A percentile compares a stretch with the other conserved stretches of the same genome.
Conservation (phyloP, 64 coral and sea anemone genomes). For the Pocillopora damicornis region DNA sequence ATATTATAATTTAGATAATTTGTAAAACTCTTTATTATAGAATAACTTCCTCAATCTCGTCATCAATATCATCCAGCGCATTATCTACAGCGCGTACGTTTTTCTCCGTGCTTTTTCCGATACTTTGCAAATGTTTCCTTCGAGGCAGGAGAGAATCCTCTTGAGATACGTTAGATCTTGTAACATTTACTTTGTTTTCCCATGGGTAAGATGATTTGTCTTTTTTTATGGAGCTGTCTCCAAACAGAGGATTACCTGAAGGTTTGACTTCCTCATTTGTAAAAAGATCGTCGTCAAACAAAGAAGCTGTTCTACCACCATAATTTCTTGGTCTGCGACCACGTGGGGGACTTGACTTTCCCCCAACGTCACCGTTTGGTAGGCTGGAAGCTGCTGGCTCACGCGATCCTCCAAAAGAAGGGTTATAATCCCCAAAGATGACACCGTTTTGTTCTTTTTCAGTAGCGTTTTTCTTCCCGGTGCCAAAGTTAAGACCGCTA, state of each 20-base stretch:
- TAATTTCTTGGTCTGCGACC: constrained; percentile 38
- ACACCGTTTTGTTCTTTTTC: constrained; percentile 41
- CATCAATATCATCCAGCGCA: constrained; percentile 63
- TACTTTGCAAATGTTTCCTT: constrained; percentile 48
- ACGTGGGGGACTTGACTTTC: background rate
- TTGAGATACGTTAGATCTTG: constrained; percentile 17
- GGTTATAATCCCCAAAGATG: constrained; percentile 61
- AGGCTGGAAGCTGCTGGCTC: background rate
- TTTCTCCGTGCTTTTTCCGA: constrained; percentile 42
- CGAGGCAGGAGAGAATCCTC: constrained; percentile 62
- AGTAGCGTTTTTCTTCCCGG: constrained; percentile 18
- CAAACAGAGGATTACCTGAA: constrained; percentile 40
- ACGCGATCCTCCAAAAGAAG: constrained; percentile 41
- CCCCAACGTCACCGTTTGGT: constrained; percentile 20
- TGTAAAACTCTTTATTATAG: constrained; percentile 35
- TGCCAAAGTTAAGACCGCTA: constrained; percentile 75
- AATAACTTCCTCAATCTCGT: constrained; percentile 88
- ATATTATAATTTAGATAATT: background rate
- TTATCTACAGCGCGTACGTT: constrained; percentile 64
- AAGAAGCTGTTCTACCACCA: constrained; percentile 1
- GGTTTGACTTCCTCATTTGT: constrained; percentile 42
- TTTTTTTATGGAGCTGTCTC: constrained; percentile 41
- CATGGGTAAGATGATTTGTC: constrained; percentile 70
- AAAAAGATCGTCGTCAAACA: constrained; percentile 77
- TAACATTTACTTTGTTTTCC: constrained; percentile 79